These are phyloP conservation scores for Zaprionus lineosus DNA, from an alignment of 2,888 invertebrate genomes.

Conservation along the genomic window DNA sequence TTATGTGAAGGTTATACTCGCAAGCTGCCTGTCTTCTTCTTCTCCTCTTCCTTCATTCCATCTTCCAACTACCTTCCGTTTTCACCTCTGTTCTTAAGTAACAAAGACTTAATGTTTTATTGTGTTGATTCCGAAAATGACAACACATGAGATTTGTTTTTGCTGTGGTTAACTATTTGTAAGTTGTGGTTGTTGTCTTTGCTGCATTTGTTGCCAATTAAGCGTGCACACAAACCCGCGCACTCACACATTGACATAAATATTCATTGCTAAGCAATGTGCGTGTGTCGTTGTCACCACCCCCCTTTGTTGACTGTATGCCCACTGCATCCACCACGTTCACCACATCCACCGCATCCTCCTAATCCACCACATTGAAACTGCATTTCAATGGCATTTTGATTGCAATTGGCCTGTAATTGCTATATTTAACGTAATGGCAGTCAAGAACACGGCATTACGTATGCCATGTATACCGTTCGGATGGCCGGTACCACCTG, in stretches of 20 bases:
- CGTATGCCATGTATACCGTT: conserved; percentile 23
- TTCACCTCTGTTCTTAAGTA: too few relatives aligned
- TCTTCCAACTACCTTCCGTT: neutral
- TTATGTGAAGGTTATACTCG: conserved; percentile 82
- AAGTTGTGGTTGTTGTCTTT: conserved; percentile 3
- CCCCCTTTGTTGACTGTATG: too few relatives aligned
- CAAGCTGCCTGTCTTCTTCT: conserved; percentile 9
- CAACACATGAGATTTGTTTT: conserved; percentile 33
- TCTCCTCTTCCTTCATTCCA: neutral
- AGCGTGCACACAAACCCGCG: conserved; percentile 18
- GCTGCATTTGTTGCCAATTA: conserved; percentile 22
- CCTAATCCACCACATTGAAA: too few relatives aligned
- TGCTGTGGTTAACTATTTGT: neutral
- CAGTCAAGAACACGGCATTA: conserved; percentile 61
- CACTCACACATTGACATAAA: conserved; percentile 18
- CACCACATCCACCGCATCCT: conserved; percentile 24
- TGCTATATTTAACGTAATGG: conserved; percentile 74
- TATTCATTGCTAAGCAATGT: conserved; percentile 30
- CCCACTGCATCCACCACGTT: neutral
- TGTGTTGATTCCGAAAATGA: conserved; percentile 65
- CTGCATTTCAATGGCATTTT: conserved; percentile 76
- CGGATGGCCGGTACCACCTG: too few relatives aligned
- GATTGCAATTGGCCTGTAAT: conserved; percentile 73
- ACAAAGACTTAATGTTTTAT: conserved; percentile 27
- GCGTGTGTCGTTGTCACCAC: conserved; percentile 37